Evolutionary conservation across 2,888 invertebrate genomes (phyloP), one percentile per base, ranked within the genome.

Genomic region (Ptilodon capucinus): DNA sequence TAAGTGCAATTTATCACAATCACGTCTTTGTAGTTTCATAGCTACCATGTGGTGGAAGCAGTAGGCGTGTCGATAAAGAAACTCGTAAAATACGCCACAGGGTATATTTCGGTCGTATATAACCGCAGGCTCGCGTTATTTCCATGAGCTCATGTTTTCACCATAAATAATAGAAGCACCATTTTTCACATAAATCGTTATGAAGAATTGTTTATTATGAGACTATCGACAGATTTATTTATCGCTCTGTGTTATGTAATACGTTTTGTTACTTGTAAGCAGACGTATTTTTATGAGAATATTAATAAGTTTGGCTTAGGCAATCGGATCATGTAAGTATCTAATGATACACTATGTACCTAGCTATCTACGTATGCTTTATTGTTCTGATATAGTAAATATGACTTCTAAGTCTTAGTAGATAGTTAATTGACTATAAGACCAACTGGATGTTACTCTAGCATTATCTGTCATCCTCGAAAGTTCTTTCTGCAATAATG

Each of bases 21-120:
- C 9, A 40, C 44, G 32, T 38, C 64, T 58, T 54, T 57, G 54
- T 48, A 49, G 44, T 65, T 72, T 72, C 72, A 71, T 66, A 67
- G 61, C 72, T 64, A 47, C 61, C 67, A 63, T 70, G 61, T 63
- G 71, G 64, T 71, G 51, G 51, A 67, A 71, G 41, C 60, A 58
- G 72, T 65, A 71, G 74, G 71, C 69, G 70, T 73, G 56, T 59
- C 64, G 66, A 70, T 75, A 71, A 71, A 79, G 70, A 68, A 48
- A 51, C 59, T 67, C 70, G 55, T 76, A 75, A 75, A 74, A 71
- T 63, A 71, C 47, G 48, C 56, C 61, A 25, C 61, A 60, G 54
- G 57, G 62, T 54, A 63, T 69, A 36, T 36, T 19, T 36, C 75
- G 68, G 70, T 67, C 67, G 54, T 68, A 64, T 71, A 65, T 62